Conservation (phyloP, 2,888 invertebrate genomes). For the Cryptus viduatorius region DNA sequence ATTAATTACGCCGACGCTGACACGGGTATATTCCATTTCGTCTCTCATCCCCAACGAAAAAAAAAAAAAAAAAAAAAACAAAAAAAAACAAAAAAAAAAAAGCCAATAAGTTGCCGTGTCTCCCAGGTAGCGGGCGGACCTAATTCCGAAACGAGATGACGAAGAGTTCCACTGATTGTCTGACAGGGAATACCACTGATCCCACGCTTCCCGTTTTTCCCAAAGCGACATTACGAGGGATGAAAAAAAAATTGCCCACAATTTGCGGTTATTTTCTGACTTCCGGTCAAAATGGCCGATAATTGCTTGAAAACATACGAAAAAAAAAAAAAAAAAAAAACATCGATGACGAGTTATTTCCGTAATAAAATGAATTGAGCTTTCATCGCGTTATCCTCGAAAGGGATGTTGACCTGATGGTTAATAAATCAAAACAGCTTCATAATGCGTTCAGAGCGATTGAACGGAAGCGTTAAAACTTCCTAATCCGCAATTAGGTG, state of each 20-base stretch:
- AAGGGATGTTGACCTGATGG: conserved; percentile 4
- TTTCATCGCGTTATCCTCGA: not conserved
- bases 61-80: conserved; percentile 16
- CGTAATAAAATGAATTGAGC: not conserved
- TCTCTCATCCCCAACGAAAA: conserved; percentile 32
- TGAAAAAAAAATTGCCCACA: not conserved
- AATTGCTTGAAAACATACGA: not conserved
- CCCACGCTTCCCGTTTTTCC: conserved; percentile 33
- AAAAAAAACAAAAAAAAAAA: conserved; percentile 14
- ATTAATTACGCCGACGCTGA: conserved; percentile 66
- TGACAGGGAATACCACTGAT: conserved; percentile 29
- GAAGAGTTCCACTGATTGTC: conserved; percentile 37
- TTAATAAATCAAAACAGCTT: conserved; percentile 30
- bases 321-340: not conserved
- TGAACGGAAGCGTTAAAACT: conserved; percentile 65
- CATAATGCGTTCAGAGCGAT: conserved; percentile 26
- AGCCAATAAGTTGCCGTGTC: conserved; percentile 28
- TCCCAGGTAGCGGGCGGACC: conserved; percentile 25
- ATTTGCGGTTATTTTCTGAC: conserved; percentile 5
- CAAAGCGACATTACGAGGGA: conserved; percentile 39
- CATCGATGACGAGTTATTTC: not conserved
- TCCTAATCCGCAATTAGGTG: conserved; percentile 66
- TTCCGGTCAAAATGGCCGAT: not conserved
- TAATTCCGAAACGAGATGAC: conserved; percentile 26
- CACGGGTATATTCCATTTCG: conserved; percentile 67